Base-by-base conservation (phyloP, 2,888 invertebrate genomes). In the Netelia inedita region DNA sequence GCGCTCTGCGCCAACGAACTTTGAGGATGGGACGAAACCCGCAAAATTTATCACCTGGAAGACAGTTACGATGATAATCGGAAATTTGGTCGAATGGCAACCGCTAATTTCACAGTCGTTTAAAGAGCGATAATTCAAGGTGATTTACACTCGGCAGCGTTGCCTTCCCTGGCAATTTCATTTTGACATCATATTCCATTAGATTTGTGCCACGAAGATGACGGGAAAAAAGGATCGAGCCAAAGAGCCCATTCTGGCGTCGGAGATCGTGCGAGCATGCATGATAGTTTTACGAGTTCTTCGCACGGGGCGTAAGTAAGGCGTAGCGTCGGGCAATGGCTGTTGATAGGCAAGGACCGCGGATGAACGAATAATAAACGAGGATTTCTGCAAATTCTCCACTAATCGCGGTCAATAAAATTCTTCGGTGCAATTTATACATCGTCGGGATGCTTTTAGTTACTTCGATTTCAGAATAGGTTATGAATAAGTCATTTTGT, bases 71-170 rank as follows among this genome's bases (percentile, higher is more conserved):
- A 92, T 87, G 88, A 87, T 88, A 91, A 89, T 90, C 89, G 87
- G 82, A 86, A 85, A 87, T 88, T 89, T 89, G 87, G 85, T 87
- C 87, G 86, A 75, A 78, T 28, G 87, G 90, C 90, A 93, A 93
- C 93, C 93, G 92, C 93, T 93, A 94, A 94, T 94, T 94, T 94
- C 92, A 93, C 93, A 93, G 93, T 92, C 93, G 91, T 92, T 93
- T 93, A 93, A 92, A 89, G 86, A 91, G 83, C 92, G 91, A 93
- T 93, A 93, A 93, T 89, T 94, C 93, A 93, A 85, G 80, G 87
- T 92, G 93, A 94, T 94, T 94, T 94, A 94, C 90, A 89, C 83
- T 87, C 76, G 80, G 68, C 71, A 50, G 78, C 68, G 82, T 55
- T 73, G 71, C 55, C 65, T 71, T 79, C 74, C 66, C 75, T 73